Percentiles rank a stretch among this genome's conserved stretches.
Evolutionary conservation across 2,797 vertebrate species (phyloP).

Genomic region (Takifugu rubripes): DNA sequence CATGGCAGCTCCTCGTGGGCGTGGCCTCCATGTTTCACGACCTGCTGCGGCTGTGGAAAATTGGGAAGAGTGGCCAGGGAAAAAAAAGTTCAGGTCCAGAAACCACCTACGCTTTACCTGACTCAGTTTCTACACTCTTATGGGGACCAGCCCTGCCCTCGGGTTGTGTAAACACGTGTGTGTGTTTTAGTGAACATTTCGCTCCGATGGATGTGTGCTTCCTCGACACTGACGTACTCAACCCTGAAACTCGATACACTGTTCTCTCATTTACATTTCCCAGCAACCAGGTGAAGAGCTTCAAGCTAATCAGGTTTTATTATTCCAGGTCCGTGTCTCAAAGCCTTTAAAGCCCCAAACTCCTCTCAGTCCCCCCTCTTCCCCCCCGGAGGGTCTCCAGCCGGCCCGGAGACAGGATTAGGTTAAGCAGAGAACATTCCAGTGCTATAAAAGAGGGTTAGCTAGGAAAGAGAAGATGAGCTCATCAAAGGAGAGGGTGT

Average conservation of each 20-base stretch:
- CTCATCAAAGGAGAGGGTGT: slow-evolving; percentile 53
- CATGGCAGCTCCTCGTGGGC: slow-evolving; percentile 46
- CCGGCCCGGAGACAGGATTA: slow-evolving; percentile 61
- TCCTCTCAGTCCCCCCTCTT: slow-evolving; percentile 46
- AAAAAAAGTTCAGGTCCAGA: slow-evolving; percentile 33
- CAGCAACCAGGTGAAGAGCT: slow-evolving; percentile 43
- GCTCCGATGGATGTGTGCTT: slow-evolving; percentile 51
- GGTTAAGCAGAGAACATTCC: slow-evolving; percentile 67
- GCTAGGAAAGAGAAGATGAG: slow-evolving; percentile 56
- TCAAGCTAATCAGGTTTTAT: slow-evolving; percentile 59
- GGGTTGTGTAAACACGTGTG: slow-evolving; percentile 58
- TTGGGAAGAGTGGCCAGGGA: slow-evolving; percentile 34
- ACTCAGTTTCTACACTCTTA: slow-evolving; percentile 52
- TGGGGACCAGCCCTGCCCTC: slow-evolving; percentile 60
- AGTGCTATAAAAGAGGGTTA: slow-evolving; percentile 41
- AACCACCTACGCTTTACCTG: slow-evolving; percentile 43
- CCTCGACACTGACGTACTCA: slow-evolving; percentile 24
- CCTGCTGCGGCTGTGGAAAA: slow-evolving; percentile 48
- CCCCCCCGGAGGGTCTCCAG: slow-evolving; percentile 48
- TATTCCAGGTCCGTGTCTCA: slow-evolving; percentile 62
- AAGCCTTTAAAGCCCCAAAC: slow-evolving; percentile 56
- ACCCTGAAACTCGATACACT: slow-evolving; percentile 27
- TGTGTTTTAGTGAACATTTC: slow-evolving; percentile 44
- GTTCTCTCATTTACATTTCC: slow-evolving; percentile 10
- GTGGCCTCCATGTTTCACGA: slow-evolving; percentile 61